These are phyloP conservation scores for Lasioglossum oenotherae DNA, from an alignment of 2,888 invertebrate species.

Conservation along the genomic window DNA sequence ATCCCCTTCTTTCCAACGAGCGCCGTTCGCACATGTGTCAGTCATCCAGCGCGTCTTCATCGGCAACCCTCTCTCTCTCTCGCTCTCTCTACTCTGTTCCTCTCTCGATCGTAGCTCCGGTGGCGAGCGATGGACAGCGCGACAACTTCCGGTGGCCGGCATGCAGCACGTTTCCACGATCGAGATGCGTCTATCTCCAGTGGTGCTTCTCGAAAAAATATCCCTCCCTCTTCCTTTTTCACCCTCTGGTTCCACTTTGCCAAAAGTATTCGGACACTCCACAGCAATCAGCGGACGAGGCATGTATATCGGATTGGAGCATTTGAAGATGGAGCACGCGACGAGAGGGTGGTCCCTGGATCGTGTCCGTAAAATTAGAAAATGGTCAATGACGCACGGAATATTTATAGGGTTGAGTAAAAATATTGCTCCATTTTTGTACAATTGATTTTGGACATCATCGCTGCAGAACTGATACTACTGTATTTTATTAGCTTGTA, in stretches of 20 bases:
- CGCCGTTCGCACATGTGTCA: slow-evolving; percentile 8
- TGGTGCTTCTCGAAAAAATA: slow-evolving; percentile 67
- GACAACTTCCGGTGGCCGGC: slow-evolving; percentile 69
- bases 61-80: slow-evolving; percentile 4
- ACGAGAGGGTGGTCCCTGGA: background rate
- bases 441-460: background rate
- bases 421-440: background rate
- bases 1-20: slow-evolving; percentile 21
- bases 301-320: background rate
- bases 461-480: background rate
- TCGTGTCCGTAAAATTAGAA: background rate
- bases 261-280: background rate
- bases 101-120: background rate
- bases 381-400: background rate
- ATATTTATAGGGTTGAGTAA: background rate
- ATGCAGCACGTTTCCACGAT: slow-evolving; percentile 63
- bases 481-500: no score
- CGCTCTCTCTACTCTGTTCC: slow-evolving; percentile 4
- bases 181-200: slow-evolving; percentile 57
- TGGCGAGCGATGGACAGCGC: slow-evolving; percentile 47
- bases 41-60: slow-evolving; percentile 13
- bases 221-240: slow-evolving; percentile 17
- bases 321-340: background rate
- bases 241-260: background rate
- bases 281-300: background rate